A percentile compares a stretch with the other conserved stretches of the same genome.
These are phyloP conservation scores for Epirrhoe alternata DNA, from an alignment of 2,888 invertebrate genomes.

Conservation along the genomic window DNA sequence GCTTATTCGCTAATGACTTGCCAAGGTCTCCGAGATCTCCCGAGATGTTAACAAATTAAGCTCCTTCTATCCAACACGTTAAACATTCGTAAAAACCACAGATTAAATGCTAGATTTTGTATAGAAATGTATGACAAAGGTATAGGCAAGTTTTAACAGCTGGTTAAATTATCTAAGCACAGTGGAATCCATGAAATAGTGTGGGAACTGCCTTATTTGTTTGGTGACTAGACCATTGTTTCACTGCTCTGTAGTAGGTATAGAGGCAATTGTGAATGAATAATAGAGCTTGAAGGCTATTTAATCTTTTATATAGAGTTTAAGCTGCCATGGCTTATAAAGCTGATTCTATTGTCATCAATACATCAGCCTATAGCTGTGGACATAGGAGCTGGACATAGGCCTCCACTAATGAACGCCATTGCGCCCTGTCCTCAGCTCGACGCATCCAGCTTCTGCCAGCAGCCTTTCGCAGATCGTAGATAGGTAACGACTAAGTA, in stretches of 20 bases:
- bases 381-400: too few relatives aligned
- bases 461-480: too few relatives aligned
- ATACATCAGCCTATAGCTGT: too few relatives aligned
- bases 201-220: conserved; percentile 45
- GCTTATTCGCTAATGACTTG: conserved; percentile 42
- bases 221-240: conserved; percentile 39
- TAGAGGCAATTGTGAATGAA: conserved; percentile 20
- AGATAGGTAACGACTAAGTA: too few relatives aligned
- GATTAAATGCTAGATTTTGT: background rate
- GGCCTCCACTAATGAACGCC: too few relatives aligned
- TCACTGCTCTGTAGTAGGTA: conserved; percentile 18
- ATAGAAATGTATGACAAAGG: background rate
- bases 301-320: background rate
- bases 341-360: too few relatives aligned
- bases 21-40: conserved; percentile 43
- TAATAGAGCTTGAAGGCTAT: conserved; percentile 28
- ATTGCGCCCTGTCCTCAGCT: too few relatives aligned
- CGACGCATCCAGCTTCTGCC: too few relatives aligned
- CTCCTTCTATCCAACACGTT: background rate
- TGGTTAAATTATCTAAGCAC: conserved; percentile 4
- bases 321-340: too few relatives aligned
- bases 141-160: background rate
- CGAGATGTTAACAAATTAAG: conserved; percentile 36
- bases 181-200: conserved; percentile 36
- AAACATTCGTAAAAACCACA: background rate